Conservation (phyloP, 2,888 invertebrate genomes). For the Chaetogeoica ovagalla region DNA sequence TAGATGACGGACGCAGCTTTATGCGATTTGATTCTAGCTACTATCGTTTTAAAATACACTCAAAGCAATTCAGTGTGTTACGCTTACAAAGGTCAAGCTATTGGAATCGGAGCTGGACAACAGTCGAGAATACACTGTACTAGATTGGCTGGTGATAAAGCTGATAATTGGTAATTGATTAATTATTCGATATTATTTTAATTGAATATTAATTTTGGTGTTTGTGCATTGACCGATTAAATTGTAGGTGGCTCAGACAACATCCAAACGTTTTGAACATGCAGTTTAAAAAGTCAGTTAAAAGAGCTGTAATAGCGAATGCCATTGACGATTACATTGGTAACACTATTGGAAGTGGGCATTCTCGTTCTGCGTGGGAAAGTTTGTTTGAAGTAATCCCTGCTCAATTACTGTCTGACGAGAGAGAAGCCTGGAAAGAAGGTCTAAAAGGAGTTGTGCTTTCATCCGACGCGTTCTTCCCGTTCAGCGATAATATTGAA, state of each 20-base stretch:
- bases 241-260: conserved; percentile 81
- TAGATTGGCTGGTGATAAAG: conserved; percentile 93
- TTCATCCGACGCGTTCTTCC: conserved; percentile 97
- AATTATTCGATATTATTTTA: background rate
- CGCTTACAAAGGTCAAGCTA: conserved; percentile 87
- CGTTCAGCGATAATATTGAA: conserved; percentile 96
- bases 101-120: conserved; percentile 98
- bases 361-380: conserved; percentile 64
- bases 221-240: conserved; percentile 15
- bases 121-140: conserved; percentile 99
- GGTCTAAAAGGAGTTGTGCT: conserved; percentile 78
- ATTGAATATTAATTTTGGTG: conserved; percentile 5
- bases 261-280: conserved; percentile 83
- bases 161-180: conserved; percentile 83
- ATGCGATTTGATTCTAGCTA: conserved; percentile 91
- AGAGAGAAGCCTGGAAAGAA: conserved; percentile 71
- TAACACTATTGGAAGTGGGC: conserved; percentile 39
- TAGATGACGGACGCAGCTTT: conserved; percentile 75
- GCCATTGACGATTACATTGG: conserved; percentile 71
- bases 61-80: conserved; percentile 99
- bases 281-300: conserved; percentile 82
- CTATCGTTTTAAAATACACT: conserved; percentile 94
- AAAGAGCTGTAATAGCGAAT: conserved; percentile 91
- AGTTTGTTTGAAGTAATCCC: conserved; percentile 76
- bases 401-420: conserved; percentile 69